Percentiles rank a stretch among this genome's conserved stretches.
Evolutionary conservation across 2,113 vertebrate genomes (phyloP).

Genomic region (Scolopax mira): DNA sequence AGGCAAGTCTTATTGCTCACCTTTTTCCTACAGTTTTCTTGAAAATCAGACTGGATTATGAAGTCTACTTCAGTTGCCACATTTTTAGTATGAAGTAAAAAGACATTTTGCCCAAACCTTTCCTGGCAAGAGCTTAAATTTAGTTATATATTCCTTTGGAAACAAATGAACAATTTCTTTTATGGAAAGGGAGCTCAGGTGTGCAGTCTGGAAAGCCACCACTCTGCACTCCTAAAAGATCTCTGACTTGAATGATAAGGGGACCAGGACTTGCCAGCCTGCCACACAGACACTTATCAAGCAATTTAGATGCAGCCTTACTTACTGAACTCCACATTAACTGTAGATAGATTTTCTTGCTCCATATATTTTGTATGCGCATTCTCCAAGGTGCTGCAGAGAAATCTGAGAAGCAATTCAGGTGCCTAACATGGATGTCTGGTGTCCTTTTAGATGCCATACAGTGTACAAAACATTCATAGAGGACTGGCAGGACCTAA

Average conservation of each 20-base stretch:
- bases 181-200: not conserved
- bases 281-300: constrained; percentile 7
- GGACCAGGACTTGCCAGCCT: not conserved
- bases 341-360: constrained; percentile 31
- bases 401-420: not conserved
- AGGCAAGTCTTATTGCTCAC: constrained; percentile 29
- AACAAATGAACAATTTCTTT: constrained; percentile 15
- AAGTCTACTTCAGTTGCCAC: constrained; percentile 5
- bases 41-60: not conserved
- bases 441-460: not conserved
- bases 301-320: constrained; percentile 44
- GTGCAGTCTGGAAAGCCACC: not conserved
- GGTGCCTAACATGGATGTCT: not conserved
- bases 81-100: not conserved
- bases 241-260: constrained; percentile 45
- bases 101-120: not conserved
- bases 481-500: not conserved
- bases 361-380: constrained; percentile 32
- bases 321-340: constrained; percentile 32
- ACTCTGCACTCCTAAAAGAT: not conserved
- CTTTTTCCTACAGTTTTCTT: constrained; percentile 15
- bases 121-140: not conserved
- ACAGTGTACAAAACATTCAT: not conserved
- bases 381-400: not conserved
- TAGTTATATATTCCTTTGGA: not conserved